Evolutionary conservation across 2,797 vertebrate genomes (phyloP), one percentile per base, ranked within the genome.

Genomic region (Menidia menidia): DNA sequence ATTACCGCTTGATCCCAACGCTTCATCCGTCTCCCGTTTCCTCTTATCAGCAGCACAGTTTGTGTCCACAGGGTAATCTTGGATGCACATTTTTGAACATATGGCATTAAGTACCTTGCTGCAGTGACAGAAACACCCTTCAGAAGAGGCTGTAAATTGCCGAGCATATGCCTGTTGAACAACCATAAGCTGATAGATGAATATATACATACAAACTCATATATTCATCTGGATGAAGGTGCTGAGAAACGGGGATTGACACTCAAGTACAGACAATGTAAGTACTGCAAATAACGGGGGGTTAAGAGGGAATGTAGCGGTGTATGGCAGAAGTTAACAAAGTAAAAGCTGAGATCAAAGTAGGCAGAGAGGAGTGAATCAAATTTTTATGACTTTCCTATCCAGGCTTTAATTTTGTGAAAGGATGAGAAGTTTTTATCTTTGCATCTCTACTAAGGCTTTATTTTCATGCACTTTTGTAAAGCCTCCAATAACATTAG

Each of bases 11-110:
- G 86, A 90, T 86, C 78, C 25, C 1, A 44, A 75, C 4, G 81
- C 77, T 87, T 89, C 83, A 85, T 81, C 75, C 50, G 75, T 66
- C 60, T 73, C 72, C 64, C 64, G 50, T 74, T 87, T 86, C 74
- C 69, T 76, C 78, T 75, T 43, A 82, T 62, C 83, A 86, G 69
- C 79, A 66, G 71, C 77, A 63, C 74, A 85, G 77, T 89, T 80
- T 83, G 83, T 67, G 72, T 85, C 89, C 84, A 68, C 39, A 31
- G 89, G 85, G 86, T 85, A 86, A 88, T 90, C 73, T 69, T 35
- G 35, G 18, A 88, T 86, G 85, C 85, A 86, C 47, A 60, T 80
- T 54, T 80, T 76, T 68, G 64, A 83, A 85, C 77, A 78, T 77
- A 69, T 58, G 72, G 58, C 18, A 47, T 70, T 60, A 76, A 84